A percentile compares a stretch with the other conserved stretches of the same genome.
Conservation (phyloP, 2,113 vertebrate genomes). For the Alligator mississippiensis region DNA sequence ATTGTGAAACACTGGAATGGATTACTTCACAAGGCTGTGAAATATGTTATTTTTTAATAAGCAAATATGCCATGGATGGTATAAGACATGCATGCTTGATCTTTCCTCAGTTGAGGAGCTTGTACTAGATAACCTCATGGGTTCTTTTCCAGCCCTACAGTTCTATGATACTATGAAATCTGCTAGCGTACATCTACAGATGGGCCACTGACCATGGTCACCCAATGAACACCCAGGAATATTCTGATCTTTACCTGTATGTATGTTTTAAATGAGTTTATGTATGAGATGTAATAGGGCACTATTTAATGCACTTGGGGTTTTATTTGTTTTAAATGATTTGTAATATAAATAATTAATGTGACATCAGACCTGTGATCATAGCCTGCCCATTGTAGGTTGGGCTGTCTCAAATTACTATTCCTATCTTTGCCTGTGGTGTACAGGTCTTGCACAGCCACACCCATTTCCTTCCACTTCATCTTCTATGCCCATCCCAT, state of each 20-base stretch:
- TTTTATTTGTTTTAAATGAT: fast-evolving
- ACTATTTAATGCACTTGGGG: background rate
- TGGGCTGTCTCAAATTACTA: fast-evolving
- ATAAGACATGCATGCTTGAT: background rate
- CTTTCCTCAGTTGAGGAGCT: background rate
- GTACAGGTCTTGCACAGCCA: background rate
- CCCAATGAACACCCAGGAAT: too few species aligned
- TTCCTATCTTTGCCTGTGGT: background rate
- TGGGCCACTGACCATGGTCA: too few species aligned
- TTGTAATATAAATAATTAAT: fast-evolving
- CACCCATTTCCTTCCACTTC: background rate
- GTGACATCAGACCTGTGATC: background rate
- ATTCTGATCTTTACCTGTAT: too few species aligned
- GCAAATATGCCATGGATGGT: too few species aligned
- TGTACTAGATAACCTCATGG: too few species aligned
- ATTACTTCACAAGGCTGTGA: background rate
- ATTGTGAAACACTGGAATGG: background rate
- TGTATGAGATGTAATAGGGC: background rate
- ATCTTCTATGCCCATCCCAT: background rate
- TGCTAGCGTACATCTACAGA: too few species aligned
- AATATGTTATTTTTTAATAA: background rate
- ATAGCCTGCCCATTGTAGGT: fast-evolving
- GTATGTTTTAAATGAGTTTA: too few species aligned
- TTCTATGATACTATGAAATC: too few species aligned
- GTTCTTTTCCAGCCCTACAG: too few species aligned